Base-by-base conservation (phyloP, 2,113 vertebrate genomes). In the Acanthochromis polyacanthus region DNA sequence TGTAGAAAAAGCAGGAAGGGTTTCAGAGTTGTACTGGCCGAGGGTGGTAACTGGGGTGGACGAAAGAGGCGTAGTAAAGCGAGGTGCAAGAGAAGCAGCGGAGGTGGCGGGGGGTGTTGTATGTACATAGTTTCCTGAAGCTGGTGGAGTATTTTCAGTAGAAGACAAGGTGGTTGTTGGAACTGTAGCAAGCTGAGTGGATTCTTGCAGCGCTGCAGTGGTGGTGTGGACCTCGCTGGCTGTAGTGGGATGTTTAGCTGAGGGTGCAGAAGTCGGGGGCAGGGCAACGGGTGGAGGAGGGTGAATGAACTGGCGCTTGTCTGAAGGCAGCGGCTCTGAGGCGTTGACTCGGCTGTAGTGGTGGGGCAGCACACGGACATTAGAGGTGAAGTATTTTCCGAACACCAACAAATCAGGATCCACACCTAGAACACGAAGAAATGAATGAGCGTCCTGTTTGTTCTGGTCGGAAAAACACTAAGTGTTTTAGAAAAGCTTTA, bases 341-440 rank as follows among this genome's bases (percentile, higher is more conserved):
- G 78, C 86, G 20, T 93, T 96, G 68, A 91, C 86, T 38, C 86
- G 91, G 32, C 93, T 75, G 14, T 91, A 92, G 9, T 91, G 89
- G 51, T 90, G 92, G 0, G 75, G 91, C 11, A 95, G 92, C 64
- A 95, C 92, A 0, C 88, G 93, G 6, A 90, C 88, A 10, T 93
- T 95, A 59, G 93, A 86, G 9, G 88, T 88, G 76, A 93, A 93
- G 82, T 92, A 71, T 63, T 96, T 97, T 75, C 95, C 95, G 90
- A 98, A 99, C 89, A 98, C 91, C 75, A 99, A 92, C 87, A 98
- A 92, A 82, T 99, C 98, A 22, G 98, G 97, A 93, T 99, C 97
- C 71, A 93, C 88, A 59, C 98, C 98, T 99, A 10, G 10, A 55
- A 51, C 25, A 66, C 1, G 1, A 58, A 74, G 36, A 74, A n/a